A percentile compares a stretch with the other conserved stretches of the same genome.
Conservation (phyloP, 1,140 invertebrate genomes). For the Augochlora pura region DNA sequence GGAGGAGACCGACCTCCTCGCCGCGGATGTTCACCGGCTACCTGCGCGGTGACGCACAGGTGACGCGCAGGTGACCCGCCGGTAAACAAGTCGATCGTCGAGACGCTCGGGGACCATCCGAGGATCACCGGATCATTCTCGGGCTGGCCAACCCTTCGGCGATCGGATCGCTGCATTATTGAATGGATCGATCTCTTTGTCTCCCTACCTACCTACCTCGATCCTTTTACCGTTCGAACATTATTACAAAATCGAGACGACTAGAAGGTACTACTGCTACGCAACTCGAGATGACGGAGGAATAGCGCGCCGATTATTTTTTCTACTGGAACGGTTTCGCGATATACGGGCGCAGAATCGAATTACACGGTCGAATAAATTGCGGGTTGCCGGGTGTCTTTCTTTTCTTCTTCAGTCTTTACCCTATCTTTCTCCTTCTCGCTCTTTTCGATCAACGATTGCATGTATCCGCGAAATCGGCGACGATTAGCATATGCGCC, state of each 20-base stretch:
- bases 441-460: neutral
- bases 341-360: neutral
- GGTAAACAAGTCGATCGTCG: constrained; percentile 34
- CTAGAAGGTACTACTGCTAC: neutral
- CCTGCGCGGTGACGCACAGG: constrained; percentile 59
- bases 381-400: neutral
- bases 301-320: no score
- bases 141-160: no score
- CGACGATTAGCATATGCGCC: constrained; percentile 15
- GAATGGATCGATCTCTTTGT: no score
- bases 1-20: constrained; percentile 3
- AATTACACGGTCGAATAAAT: neutral
- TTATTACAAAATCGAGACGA: neutral
- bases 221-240: no score
- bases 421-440: neutral
- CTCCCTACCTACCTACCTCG: no score
- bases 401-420: neutral
- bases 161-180: no score
- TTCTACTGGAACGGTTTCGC: neutral
- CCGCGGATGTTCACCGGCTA: constrained; percentile 44
- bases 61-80: constrained; percentile 58
- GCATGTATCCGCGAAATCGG: neutral
- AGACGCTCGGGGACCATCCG: constrained; percentile 14
- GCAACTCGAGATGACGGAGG: neutral
- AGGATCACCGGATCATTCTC: neutral